phyloP scores from a whole-genome alignment of 2,888 invertebrate species.

The Xylota segnis region DNA sequence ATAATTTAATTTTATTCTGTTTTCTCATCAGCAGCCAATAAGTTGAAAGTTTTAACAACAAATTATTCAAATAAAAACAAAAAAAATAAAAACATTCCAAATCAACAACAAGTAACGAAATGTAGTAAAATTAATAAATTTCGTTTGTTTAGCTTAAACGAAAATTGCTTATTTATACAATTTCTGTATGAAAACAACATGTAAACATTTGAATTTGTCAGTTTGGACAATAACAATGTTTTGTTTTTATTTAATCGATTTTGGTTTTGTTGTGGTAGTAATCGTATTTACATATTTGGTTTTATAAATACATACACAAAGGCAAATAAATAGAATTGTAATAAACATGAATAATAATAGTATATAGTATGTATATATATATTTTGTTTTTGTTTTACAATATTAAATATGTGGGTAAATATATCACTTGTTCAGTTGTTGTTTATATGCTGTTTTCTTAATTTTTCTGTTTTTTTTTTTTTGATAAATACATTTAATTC shows the following conservation, averaged over 20 bases:
- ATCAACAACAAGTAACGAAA: slow-evolving; percentile 28
- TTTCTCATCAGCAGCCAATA: slow-evolving; percentile 64
- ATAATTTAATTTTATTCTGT: slow-evolving; percentile 31
- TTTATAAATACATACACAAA: slow-evolving; percentile 57
- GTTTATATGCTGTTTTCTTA: slow-evolving; percentile 52
- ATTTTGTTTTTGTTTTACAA: slow-evolving; percentile 51
- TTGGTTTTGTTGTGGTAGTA: slow-evolving; percentile 35
- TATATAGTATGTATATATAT: slow-evolving; percentile 59
- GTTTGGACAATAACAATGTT: slow-evolving; percentile 52
- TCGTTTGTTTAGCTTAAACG: slow-evolving; percentile 25
- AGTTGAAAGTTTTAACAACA: slow-evolving; percentile 28
- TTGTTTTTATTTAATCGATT: slow-evolving; percentile 10
- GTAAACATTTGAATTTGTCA: slow-evolving; percentile 25
- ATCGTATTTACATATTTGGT: slow-evolving; percentile 56
- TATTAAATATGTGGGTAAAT: slow-evolving; percentile 76
- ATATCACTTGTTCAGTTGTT: slow-evolving; percentile 76
- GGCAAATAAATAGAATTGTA: slow-evolving; percentile 65
- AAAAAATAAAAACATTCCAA: slow-evolving; percentile 14
- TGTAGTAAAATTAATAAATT: not conserved
- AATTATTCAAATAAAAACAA: slow-evolving; percentile 3
- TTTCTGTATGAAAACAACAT: slow-evolving; percentile 19
- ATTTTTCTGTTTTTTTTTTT: slow-evolving; percentile 2
- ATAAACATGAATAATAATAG: slow-evolving; percentile 69
- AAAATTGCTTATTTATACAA: slow-evolving; percentile 31
- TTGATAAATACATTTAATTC: slow-evolving; percentile 72